Conservation (phyloP, 2,113 vertebrate species). For the Ameiurus melas region DNA sequence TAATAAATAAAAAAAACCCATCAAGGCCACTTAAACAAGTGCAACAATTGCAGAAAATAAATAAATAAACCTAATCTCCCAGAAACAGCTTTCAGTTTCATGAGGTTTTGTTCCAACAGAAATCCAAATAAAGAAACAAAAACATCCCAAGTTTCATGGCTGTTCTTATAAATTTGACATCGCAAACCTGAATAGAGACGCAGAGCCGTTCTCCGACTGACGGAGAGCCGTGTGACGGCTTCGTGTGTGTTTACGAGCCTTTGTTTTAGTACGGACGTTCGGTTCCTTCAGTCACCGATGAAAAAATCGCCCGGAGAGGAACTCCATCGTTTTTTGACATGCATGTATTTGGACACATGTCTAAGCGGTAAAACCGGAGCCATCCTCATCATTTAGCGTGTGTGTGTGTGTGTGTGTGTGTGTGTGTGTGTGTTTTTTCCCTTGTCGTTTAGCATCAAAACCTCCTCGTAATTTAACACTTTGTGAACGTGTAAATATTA, state of each 20-base stretch:
- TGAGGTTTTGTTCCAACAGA: neutral
- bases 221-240: neutral
- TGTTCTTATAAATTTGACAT: neutral
- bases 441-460: neutral
- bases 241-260: neutral
- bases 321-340: neutral
- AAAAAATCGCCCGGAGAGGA: neutral
- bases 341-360: neutral
- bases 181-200: neutral
- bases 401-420: too few relatives aligned
- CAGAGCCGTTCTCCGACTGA: neutral
- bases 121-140: neutral
- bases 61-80: neutral
- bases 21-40: neutral
- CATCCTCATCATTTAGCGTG: neutral
- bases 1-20: too few relatives aligned
- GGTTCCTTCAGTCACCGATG: neutral
- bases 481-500: neutral
- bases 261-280: neutral
- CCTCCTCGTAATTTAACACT: neutral
- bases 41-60: neutral
- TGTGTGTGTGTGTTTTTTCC: too few relatives aligned
- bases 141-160: neutral
- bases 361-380: neutral
- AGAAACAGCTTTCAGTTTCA: neutral